Evolutionary conservation across 2,113 vertebrate species (phyloP).

Genomic region (Otolemur garnettii): DNA sequence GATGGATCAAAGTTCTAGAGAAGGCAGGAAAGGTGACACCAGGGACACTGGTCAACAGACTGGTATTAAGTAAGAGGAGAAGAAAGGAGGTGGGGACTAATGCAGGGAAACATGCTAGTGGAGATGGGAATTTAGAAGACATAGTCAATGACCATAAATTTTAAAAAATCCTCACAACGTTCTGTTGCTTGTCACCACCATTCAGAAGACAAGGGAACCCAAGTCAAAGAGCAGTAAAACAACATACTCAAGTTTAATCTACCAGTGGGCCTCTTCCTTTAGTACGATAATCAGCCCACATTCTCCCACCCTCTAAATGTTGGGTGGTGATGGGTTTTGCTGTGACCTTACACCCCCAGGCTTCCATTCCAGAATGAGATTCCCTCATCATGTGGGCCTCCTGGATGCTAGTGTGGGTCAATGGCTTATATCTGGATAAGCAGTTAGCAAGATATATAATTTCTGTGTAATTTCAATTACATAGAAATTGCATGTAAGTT

Average conservation of each 20-base stretch:
- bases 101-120: neutral
- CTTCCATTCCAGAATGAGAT: neutral
- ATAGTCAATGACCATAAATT: neutral
- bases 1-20: neutral
- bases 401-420: neutral
- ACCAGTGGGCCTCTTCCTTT: neutral
- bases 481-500: neutral
- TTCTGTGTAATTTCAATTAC: no score
- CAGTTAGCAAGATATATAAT: no score
- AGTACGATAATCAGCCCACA: neutral
- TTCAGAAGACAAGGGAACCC: neutral
- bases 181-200: neutral
- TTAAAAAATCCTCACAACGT: neutral
- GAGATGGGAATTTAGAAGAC: neutral
- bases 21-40: neutral
- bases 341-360: neutral
- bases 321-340: neutral
- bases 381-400: accelerated
- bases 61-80: neutral
- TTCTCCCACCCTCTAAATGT: neutral
- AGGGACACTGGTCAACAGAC: neutral
- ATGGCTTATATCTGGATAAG: neutral
- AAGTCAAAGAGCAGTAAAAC: neutral
- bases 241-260: neutral
- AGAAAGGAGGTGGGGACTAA: no score